A percentile compares a stretch with the other conserved stretches of the same genome.
Evolutionary conservation across 2,888 invertebrate species (phyloP).

Genomic region (Diachrysia chrysitis): DNA sequence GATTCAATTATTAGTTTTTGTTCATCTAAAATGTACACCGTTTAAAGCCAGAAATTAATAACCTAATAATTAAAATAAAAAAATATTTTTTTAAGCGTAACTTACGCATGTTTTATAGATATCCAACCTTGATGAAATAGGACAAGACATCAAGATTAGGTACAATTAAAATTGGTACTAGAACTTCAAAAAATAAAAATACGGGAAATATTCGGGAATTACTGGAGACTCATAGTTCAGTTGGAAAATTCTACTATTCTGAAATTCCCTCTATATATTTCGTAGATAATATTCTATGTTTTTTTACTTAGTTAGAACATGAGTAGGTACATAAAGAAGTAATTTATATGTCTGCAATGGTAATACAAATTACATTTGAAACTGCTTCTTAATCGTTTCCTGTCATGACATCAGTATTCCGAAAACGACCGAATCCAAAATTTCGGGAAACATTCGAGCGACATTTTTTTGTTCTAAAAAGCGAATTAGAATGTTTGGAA

Average conservation of each 20-base stretch:
- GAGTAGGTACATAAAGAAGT: slow-evolving; percentile 24
- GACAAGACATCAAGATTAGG: too few species aligned
- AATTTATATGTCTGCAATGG: slow-evolving; percentile 39
- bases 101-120: too few species aligned
- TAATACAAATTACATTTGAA: slow-evolving; percentile 32
- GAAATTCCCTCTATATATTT: too few species aligned
- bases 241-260: too few species aligned
- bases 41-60: too few species aligned
- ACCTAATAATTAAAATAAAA: too few species aligned
- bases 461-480: slow-evolving; percentile 39
- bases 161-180: too few species aligned
- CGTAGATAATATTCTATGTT: neutral
- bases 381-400: slow-evolving; percentile 48
- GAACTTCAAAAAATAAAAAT: too few species aligned
- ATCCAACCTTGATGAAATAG: too few species aligned
- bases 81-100: too few species aligned
- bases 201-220: too few species aligned
- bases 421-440: slow-evolving; percentile 21
- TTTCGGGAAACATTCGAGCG: slow-evolving; percentile 44
- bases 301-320: neutral
- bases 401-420: slow-evolving; percentile 45
- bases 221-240: too few species aligned
- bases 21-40: neutral
- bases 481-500: slow-evolving; percentile 43
- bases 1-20: neutral